These are phyloP conservation scores for Drosophila santomea DNA, from an alignment of 1,140 invertebrate species.

Conservation along the genomic window DNA sequence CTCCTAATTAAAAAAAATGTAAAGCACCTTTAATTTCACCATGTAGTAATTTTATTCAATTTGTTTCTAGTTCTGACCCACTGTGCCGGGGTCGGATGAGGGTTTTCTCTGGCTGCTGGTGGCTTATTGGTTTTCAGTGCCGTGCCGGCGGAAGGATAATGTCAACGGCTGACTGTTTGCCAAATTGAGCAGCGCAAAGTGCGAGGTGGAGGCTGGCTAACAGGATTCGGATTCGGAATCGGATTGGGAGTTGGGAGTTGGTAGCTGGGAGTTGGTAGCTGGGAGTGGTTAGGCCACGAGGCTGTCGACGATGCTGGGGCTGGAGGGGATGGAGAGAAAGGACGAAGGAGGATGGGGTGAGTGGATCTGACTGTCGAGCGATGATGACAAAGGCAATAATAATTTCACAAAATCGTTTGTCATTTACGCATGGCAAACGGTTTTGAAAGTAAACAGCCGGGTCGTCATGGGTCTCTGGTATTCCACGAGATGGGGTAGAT, in stretches of 20 bases:
- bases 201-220: constrained; percentile 55
- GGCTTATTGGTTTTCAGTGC: constrained; percentile 78
- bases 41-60: too few species aligned
- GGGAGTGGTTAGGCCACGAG: constrained; percentile 23
- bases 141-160: constrained; percentile 74
- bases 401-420: constrained; percentile 83
- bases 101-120: constrained; percentile 60
- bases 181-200: constrained; percentile 82
- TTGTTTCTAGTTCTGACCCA: background rate
- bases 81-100: constrained; percentile 33
- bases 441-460: constrained; percentile 81
- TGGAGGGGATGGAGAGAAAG: constrained; percentile 12
- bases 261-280: constrained; percentile 41
- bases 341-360: constrained; percentile 1
- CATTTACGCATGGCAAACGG: constrained; percentile 83
- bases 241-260: constrained; percentile 42
- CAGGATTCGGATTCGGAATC: constrained; percentile 33
- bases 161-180: constrained; percentile 81
- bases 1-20: too few species aligned
- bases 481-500: constrained; percentile 32
- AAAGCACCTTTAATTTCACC: too few species aligned
- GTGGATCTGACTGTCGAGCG: constrained; percentile 43
- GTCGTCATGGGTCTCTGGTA: constrained; percentile 66
- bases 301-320: constrained; percentile 10
- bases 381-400: constrained; percentile 81